Evolutionary conservation across 1,140 invertebrate genomes (phyloP), one percentile per base, ranked within the genome.

Genomic region (Condylostylus longicornis): DNA sequence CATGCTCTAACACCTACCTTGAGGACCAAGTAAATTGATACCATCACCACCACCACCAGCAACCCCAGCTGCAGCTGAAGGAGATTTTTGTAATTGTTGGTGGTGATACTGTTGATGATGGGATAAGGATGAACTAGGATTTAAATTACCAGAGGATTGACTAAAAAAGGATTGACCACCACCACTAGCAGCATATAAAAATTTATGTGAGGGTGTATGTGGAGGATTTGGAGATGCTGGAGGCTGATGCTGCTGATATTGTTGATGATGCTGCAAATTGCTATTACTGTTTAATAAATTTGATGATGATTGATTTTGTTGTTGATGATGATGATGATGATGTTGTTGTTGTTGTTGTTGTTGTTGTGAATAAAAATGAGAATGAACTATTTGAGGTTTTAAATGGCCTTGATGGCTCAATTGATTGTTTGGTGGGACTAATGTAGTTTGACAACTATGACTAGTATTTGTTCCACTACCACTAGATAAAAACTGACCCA

Each of bases 401-500:
- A n/a, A n/a, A n/a, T n/a, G n/a, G n/a, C n/a, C n/a, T n/a, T n/a
- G n/a, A 30, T 29, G 32, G 5, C 7, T 14, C 23, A 23, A 42
- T 40, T 25, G 42, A 12, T 20, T 33, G 21, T 19, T 29, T 5
- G 21, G 29, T 39, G 40, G 41, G 40, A 42, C 44, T 43, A 43
- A 42, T 42, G 49, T 41, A 33, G 45, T 46, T 45, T 43, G 35
- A 38, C 43, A 40, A 50, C 48, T 52, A 48, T 52, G 43, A 48
- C 45, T 49, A 54, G 55, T 67, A 45, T 47, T 41, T 42, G 40
- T 53, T 21, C 42, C 42, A 30, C 38, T 44, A 35, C 21, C 18
- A 32, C 17, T 41, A 4, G 35, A 20, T 66, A 82, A 70, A 64
- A 86, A 82, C 72, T 85, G 79, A 71, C 84, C 83, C 59, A 90